Base-by-base conservation (phyloP, 2,888 invertebrate species). In the Salticus scenicus region DNA sequence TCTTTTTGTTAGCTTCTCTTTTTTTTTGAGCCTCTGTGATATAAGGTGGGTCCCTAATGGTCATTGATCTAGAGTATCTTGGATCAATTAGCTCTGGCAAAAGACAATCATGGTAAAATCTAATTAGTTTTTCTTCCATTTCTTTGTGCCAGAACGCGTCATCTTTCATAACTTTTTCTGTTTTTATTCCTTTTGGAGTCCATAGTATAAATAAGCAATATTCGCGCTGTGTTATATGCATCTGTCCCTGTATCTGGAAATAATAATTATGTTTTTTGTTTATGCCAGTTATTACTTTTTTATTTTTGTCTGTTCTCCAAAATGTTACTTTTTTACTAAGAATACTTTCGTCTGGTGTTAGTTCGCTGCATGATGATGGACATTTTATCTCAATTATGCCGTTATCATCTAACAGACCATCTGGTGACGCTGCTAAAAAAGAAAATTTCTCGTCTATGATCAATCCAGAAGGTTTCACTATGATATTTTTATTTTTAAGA, bases 211-310 rank as follows among this genome's bases (percentile, higher is more conserved):
- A 66, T 12, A 66, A 17, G 28, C 66, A 66, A 66, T 66, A 66
- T 24, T 7, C 27, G 5, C 28, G 7, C 27, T 66, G 27, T 28
- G 14, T 42, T 8, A 27, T 66, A 66, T 66, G 66, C 28, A 66
- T 28, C 28, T 66, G 66, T 30, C 66, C 66, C 66, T 66, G 66
- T 14, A 66, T 24, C 28, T 66, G 28, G 28, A 66, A 66, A 66
- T 28, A 66, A 27, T 27, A 42, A 12, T 8, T 12, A 28, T 66
- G 66, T 28, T 24, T 66, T n/a, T 66, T 27, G 24, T 66, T 20
- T 20, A 27, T 30, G 14, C 14, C 42, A 42, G 14, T 12, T 12
- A 8, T 42, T 66, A n/a, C n/a, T n/a, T 12, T 5, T 66, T 28
- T 66, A 20, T 66, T 5, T 27, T 66, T 66, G 10, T 8, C 27